Base-by-base conservation (phyloP, 2,113 vertebrate genomes). In the Thunnus thynnus region DNA sequence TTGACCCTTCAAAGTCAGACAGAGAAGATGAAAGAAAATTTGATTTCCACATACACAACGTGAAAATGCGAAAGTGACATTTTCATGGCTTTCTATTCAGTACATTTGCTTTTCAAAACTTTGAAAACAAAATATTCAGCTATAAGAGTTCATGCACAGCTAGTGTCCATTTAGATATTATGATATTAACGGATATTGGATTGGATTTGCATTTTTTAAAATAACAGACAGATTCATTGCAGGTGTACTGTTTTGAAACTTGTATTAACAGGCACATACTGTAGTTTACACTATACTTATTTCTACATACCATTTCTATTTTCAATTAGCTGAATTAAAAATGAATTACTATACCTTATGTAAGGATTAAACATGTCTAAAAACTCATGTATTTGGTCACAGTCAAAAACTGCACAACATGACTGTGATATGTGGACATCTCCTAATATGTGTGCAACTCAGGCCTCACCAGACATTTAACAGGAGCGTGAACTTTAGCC, bases 1-100 rank as follows among this genome's bases (percentile, higher is more conserved):
- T 97, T 14, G 95, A 96, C 67, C 97, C 97, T 98, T 82, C 2
- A 57, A 65, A 55, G 65, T 32, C 58, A 79, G 32, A 48, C 30
- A 75, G 48, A 18, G 65, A 27, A n/a, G 10, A 64, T 60, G 30
- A 32, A 12, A 16, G 20, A 47, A 13, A 14, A 32, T 2, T 12
- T 2, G 12, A 51, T 62, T 76, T 5, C 41, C 1, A 16, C 7
- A 25, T 30, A 16, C 18, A 14, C 5, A 30, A 12, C 17, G 65
- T 0, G 44, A 13, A 41, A n/a, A 47, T 58, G 27, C n/a, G 13
- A 32, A 9, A 41, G 36, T 17, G 9, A 5, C 22, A 41, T 41
- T 41, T 9, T 41, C 36, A 41, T 41, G 36, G 36, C 36, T 41
- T 65, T 41, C 47, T 25, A 3, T 18, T 36, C 48, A 68, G 25